A percentile compares a stretch with the other conserved stretches of the same genome.
These are phyloP conservation scores for Gymnocypris eckloni DNA, from an alignment of 2,797 vertebrate genomes.

Conservation along the genomic window DNA sequence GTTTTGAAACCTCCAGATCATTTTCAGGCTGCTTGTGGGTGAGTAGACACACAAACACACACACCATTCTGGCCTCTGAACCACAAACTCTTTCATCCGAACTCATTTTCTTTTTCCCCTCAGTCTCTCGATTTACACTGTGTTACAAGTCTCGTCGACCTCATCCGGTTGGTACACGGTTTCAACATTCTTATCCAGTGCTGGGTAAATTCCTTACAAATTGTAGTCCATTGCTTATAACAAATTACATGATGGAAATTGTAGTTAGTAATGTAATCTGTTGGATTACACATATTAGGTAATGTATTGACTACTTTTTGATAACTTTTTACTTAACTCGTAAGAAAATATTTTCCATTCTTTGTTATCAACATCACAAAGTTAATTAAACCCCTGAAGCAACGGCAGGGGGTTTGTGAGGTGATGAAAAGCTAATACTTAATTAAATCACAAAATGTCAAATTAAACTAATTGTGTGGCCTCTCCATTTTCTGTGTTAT, in stretches of 20 bases:
- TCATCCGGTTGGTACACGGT: background rate
- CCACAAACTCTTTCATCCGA: conserved; percentile 18
- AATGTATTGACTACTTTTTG: background rate
- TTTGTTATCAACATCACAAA: background rate
- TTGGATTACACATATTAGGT: background rate
- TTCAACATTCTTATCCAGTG: background rate
- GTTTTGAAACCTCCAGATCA: conserved; percentile 41
- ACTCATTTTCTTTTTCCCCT: background rate
- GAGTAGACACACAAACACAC: conserved; percentile 29
- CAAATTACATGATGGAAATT: no score
- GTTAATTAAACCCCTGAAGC: background rate
- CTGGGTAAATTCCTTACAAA: background rate
- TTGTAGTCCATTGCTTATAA: background rate
- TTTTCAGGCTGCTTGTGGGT: conserved; percentile 5
- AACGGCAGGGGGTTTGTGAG: no score
- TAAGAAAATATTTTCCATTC: background rate
- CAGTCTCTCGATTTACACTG: background rate
- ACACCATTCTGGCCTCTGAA: conserved; percentile 17
- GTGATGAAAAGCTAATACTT: no score
- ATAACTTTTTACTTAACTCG: background rate
- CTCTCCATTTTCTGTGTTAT: background rate
- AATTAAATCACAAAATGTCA: background rate
- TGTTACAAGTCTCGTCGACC: background rate
- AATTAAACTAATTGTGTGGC: background rate
- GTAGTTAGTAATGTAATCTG: background rate